These are phyloP conservation scores for Tyto alba DNA, from an alignment of 2,113 vertebrate species.

Conservation along the genomic window DNA sequence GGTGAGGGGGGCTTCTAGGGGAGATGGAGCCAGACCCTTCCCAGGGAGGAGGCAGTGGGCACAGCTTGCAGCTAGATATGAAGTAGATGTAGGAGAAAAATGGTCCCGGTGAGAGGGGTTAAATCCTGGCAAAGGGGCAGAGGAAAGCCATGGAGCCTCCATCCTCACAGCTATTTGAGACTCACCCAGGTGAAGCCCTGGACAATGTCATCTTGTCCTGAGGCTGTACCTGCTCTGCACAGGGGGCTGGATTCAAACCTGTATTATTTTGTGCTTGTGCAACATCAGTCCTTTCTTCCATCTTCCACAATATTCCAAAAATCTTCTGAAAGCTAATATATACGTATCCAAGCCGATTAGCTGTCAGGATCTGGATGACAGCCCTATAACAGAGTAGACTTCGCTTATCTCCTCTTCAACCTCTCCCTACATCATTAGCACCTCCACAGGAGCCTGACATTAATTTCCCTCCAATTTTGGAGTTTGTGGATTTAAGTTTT, in stretches of 20 bases:
- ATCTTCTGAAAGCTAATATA: background rate
- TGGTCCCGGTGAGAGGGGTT: background rate
- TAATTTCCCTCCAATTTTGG: background rate
- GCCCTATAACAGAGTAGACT: no score
- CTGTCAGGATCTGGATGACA: background rate
- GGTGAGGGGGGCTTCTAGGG: background rate
- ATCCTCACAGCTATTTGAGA: rapidly evolving
- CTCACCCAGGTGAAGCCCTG: background rate
- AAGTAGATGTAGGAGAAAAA: background rate
- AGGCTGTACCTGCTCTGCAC: no score
- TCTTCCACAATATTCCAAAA: background rate
- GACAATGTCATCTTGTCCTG: background rate
- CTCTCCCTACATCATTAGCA: background rate
- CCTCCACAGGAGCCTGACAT: background rate
- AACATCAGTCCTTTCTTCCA: background rate
- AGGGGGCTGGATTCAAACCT: background rate
- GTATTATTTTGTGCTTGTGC: no score
- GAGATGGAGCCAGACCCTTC: background rate
- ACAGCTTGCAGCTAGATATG: background rate
- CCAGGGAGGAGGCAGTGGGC: background rate
- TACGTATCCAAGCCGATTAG: background rate
- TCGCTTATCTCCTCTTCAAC: background rate
- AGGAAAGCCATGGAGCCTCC: background rate
- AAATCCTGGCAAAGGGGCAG: background rate
- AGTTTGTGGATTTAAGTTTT: rapidly evolving